These are phyloP conservation scores for Trissolcus japonicus DNA, from an alignment of 2,888 invertebrate species.

Conservation along the genomic window DNA sequence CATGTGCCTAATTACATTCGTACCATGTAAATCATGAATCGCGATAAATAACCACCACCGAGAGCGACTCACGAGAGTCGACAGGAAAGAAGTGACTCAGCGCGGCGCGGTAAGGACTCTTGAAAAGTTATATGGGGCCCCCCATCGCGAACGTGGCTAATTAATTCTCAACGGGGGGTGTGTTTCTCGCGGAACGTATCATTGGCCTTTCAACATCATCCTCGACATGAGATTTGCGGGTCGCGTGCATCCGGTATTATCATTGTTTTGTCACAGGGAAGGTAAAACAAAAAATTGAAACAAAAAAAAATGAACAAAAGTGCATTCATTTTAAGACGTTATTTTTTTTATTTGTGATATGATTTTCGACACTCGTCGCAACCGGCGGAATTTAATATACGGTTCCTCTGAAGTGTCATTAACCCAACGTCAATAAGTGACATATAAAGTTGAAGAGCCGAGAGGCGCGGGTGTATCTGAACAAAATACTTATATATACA, in stretches of 20 bases:
- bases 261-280: neutral
- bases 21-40: constrained; percentile 52
- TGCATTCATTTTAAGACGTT: neutral
- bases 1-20: constrained; percentile 45
- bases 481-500: constrained; percentile 10
- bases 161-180: constrained; percentile 71
- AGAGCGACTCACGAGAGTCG: constrained; percentile 28
- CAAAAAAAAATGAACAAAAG: neutral
- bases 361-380: neutral
- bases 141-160: constrained; percentile 68
- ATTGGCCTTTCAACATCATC: constrained; percentile 44
- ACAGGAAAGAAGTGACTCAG: constrained; percentile 63
- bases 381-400: neutral
- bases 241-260: constrained; percentile 16
- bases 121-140: constrained; percentile 52
- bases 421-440: constrained; percentile 2
- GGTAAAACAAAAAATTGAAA: neutral
- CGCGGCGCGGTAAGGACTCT: constrained; percentile 59
- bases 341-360: neutral
- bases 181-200: constrained; percentile 56
- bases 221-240: constrained; percentile 49
- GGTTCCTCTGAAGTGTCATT: neutral
- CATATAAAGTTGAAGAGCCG: constrained; percentile 9
- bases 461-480: constrained; percentile 9
- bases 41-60: constrained; percentile 46